Evolutionary conservation across 37 sponge, comb jelly and placozoan genomes (phyloP).

Genomic region (Corticium candelabrum): DNA sequence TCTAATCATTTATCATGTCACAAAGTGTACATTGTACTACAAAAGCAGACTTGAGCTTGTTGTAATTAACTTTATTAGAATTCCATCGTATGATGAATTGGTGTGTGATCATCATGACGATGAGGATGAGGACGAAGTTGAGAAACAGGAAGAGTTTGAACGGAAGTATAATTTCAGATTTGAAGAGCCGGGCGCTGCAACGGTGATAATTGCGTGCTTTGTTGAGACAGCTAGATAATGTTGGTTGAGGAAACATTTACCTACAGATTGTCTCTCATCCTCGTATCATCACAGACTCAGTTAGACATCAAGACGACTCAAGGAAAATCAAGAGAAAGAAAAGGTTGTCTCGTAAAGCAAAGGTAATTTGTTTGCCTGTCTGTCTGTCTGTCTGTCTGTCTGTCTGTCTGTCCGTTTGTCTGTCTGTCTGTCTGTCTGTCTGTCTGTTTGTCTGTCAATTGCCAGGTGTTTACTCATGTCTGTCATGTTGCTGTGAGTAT

Average conservation of each 20-base stretch:
- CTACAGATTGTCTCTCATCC: constrained; percentile 64
- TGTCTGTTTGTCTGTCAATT: too few relatives aligned
- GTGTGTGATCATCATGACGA: neutral
- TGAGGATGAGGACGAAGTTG: constrained; percentile 68
- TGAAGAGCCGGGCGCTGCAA: constrained; percentile 23
- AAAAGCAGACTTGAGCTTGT: too few relatives aligned
- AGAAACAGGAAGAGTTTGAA: constrained; percentile 84
- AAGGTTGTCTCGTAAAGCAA: constrained; percentile 43
- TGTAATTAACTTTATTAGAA: too few relatives aligned
- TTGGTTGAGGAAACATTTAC: neutral
- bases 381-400: too few relatives aligned
- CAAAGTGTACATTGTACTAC: too few relatives aligned
- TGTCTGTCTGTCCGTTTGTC: too few relatives aligned
- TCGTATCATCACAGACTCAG: constrained; percentile 54
- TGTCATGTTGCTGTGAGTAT: too few relatives aligned
- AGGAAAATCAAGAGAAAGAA: constrained; percentile 71
- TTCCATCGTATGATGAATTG: constrained; percentile 7
- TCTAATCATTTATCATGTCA: too few relatives aligned
- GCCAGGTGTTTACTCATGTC: too few relatives aligned
- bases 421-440: too few relatives aligned
- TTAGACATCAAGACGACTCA: constrained; percentile 47
- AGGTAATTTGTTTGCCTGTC: constrained; percentile 22
- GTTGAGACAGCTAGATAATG: too few relatives aligned
- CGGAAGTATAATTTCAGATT: constrained; percentile 76
- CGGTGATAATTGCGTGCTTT: too few relatives aligned